Evolutionary conservation across 2,888 invertebrate genomes (phyloP), one percentile per base, ranked within the genome.

Genomic region (Eupeodes luniger): DNA sequence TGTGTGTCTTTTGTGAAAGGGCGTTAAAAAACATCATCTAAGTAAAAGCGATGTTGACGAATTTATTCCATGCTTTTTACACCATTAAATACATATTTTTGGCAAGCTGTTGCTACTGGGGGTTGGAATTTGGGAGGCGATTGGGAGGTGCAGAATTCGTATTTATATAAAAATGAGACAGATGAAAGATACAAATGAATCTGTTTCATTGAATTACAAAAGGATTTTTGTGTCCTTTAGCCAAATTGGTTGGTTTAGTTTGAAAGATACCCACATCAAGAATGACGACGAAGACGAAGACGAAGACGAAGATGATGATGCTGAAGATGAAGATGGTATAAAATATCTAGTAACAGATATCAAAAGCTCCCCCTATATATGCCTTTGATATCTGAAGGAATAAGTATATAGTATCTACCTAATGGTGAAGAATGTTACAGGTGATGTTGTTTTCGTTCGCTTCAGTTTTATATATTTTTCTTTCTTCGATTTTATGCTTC

Each of bases 171-270:
- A 59, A 59, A 59, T 72, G 44, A 47, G 47, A 67, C 14, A 44
- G 57, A 27, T n/a, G 53, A 51, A 6, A 62, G 57, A 76, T 76
- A 62, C 27, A 80, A 70, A 64, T 62, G 59, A 72, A 70, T 67
- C 49, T 36, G 55, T 53, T 62, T 62, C 84, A 79, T 79, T 84
- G 74, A 79, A 74, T 84, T 69, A 64, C 76, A 70, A 70, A 81
- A 64, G 51, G 70, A 85, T 85, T 76, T 76, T 44, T n/a, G 16
- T 70, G 64, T 57, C 61, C 34, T 36, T 70, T 77, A 36, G 40
- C 49, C 40, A 51, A 44, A 57, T 70, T 70, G 53, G 19, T 59
- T 47, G 10, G 47, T 59, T 59, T 47, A 5, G 47, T 47, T 59
- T 1, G 55, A 70, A 47, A 11, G 40, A 14, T 16, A 44, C 40